These are phyloP conservation scores for Ivindomyrus marchei DNA, from an alignment of 2,113 vertebrate species.

Conservation along the genomic window DNA sequence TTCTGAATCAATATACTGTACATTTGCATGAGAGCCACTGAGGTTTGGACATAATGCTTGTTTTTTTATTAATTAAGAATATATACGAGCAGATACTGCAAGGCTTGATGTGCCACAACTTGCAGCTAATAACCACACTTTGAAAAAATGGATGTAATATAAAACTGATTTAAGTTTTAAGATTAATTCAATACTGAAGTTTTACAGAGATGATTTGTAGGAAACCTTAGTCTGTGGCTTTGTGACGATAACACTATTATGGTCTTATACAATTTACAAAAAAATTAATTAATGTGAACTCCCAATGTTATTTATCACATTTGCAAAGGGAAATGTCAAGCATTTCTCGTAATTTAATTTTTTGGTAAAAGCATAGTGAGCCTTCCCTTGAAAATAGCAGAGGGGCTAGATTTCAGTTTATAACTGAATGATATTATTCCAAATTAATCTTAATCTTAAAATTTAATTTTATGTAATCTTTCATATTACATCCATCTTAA, in stretches of 20 bases:
- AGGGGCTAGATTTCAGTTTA: neutral
- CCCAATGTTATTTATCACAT: neutral
- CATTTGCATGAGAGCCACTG: neutral
- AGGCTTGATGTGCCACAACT: no score
- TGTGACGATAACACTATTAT: neutral
- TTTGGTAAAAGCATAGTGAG: neutral
- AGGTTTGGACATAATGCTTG: neutral
- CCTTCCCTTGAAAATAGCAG: neutral
- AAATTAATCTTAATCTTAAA: neutral
- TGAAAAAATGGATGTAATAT: neutral
- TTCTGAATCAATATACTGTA: neutral
- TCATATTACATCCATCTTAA: neutral
- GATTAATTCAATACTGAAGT: neutral
- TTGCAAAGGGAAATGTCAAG: neutral
- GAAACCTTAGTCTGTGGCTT: neutral
- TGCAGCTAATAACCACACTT: neutral
- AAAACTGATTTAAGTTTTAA: neutral
- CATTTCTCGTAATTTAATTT: neutral
- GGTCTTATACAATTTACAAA: neutral
- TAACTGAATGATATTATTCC: neutral
- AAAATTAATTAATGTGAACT: neutral
- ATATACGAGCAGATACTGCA: neutral
- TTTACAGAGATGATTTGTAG: neutral
- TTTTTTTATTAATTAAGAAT: neutral
- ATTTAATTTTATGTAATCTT: neutral